These are phyloP conservation scores for Gyrodactylus salaris DNA, from an alignment of 1,140 invertebrate genomes.

Conservation along the genomic window DNA sequence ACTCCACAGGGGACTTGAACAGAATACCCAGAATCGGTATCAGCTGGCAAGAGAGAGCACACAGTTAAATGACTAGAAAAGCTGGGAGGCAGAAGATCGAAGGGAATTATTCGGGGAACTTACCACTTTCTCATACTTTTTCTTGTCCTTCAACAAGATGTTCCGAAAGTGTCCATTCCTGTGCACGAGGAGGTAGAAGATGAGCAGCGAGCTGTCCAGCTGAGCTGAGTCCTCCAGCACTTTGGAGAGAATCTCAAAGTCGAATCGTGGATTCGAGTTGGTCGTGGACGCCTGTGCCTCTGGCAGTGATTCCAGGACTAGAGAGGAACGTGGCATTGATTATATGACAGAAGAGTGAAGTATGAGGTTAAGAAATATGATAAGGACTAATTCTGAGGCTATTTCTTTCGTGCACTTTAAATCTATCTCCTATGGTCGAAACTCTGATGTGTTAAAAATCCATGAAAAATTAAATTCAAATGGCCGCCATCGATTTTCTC, in stretches of 20 bases:
- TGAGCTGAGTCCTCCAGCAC: neutral
- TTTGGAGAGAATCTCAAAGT: neutral
- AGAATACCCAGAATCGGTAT: constrained; percentile 65
- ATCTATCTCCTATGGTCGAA: no score
- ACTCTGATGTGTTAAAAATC: no score
- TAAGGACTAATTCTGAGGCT: no score
- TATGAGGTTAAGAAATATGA: no score
- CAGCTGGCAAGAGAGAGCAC: constrained; percentile 30
- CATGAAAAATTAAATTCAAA: no score
- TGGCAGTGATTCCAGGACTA: no score
- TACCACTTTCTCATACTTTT: neutral
- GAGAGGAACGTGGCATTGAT: no score
- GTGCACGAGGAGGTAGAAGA: neutral
- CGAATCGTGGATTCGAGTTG: neutral
- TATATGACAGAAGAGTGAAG: no score
- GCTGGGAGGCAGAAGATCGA: no score
- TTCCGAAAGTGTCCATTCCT: neutral
- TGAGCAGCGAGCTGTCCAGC: neutral
- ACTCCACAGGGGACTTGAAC: constrained; percentile 30
- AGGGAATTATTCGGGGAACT: no score
- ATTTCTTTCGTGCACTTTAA: no score
- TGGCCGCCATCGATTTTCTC: no score
- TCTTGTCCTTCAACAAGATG: neutral
- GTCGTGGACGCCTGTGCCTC: neutral
- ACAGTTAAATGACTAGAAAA: neutral